Evolutionary conservation across 2,797 vertebrate genomes (phyloP).

Genomic region (Pangasius larnaudii): DNA sequence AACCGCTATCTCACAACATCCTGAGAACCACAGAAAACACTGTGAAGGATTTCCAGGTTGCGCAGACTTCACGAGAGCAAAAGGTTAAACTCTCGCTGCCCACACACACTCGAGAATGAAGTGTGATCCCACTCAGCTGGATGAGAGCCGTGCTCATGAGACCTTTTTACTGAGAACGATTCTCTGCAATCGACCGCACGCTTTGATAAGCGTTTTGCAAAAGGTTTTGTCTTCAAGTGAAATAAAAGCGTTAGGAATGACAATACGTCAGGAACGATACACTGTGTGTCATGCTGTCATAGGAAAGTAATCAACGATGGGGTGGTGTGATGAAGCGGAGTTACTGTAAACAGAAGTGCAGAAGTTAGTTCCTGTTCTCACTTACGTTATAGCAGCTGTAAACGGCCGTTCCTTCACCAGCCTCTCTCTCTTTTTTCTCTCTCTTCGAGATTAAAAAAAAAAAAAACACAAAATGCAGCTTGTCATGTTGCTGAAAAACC

Average conservation of each 20-base stretch:
- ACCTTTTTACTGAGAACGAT: neutral
- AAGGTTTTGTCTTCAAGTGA: neutral
- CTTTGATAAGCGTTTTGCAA: neutral
- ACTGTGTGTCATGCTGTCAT: neutral
- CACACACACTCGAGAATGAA: constrained; percentile 22
- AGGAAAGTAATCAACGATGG: neutral
- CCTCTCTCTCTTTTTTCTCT: too few relatives aligned
- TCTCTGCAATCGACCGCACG: neutral
- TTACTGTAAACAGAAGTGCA: neutral
- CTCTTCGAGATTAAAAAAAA: too few relatives aligned
- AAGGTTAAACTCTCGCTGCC: constrained; percentile 17
- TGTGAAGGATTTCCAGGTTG: neutral
- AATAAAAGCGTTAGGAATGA: neutral
- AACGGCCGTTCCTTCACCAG: too few relatives aligned
- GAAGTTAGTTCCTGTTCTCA: too few relatives aligned
- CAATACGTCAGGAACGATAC: neutral
- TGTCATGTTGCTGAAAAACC: too few relatives aligned
- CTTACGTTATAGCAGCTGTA: too few relatives aligned
- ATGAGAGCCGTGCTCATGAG: neutral
- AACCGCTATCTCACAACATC: neutral
- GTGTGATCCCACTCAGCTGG: constrained; percentile 9
- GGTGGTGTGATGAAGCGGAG: neutral
- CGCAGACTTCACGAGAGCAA: neutral
- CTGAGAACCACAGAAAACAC: neutral
- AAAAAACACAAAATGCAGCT: too few relatives aligned